phyloP scores from a whole-genome alignment of 1,140 invertebrate species.

The Tetragonula clypearis region DNA sequence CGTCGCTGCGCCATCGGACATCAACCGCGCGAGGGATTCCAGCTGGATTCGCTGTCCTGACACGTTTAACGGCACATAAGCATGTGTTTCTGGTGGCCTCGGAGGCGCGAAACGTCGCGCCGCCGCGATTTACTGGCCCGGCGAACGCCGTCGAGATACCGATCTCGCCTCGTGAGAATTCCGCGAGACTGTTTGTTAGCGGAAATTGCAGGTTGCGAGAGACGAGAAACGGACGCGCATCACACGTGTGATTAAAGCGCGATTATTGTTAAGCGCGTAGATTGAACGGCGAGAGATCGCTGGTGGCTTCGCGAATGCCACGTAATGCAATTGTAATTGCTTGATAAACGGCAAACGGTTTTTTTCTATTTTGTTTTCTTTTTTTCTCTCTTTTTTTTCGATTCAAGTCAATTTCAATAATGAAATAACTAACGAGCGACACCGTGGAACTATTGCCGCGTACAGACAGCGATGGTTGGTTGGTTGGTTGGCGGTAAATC shows the following conservation, averaged over 20 bases:
- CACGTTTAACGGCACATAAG: conserved; percentile 50
- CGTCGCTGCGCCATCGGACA: neutral
- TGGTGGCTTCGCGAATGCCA: neutral
- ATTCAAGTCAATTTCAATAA: no score
- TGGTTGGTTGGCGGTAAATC: neutral
- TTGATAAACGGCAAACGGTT: neutral
- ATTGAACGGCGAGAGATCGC: neutral
- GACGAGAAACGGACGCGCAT: neutral
- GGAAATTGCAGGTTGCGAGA: neutral
- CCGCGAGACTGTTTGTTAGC: neutral
- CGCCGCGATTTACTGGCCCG: conserved; percentile 24
- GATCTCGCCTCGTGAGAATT: conserved; percentile 3
- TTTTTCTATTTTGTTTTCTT: no score
- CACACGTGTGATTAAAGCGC: neutral
- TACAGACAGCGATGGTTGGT: no score
- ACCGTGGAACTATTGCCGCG: no score
- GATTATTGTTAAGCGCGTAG: neutral
- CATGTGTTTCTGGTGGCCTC: conserved; percentile 43
- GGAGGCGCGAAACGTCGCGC: conserved; percentile 23
- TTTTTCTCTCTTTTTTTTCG: no score
- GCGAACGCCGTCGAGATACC: neutral
- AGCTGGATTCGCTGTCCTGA: conserved; percentile 31
- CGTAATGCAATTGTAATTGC: neutral
- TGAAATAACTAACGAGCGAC: no score
- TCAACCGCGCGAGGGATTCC: conserved; percentile 31